These are phyloP conservation scores for Okamejei kenojei DNA, from an alignment of 2,797 vertebrate genomes.

Conservation along the genomic window DNA sequence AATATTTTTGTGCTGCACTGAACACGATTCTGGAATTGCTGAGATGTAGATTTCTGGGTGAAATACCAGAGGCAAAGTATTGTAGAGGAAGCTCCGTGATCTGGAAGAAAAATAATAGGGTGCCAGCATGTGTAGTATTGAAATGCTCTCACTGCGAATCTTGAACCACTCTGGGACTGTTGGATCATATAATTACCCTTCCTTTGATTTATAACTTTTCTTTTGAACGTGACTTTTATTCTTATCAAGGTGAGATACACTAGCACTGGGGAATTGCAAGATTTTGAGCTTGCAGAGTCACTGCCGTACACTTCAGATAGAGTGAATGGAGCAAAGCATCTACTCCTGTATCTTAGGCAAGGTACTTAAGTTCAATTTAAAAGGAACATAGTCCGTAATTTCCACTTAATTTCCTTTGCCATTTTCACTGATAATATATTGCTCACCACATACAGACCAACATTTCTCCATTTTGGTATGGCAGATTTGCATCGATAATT, in stretches of 20 bases:
- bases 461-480: not conserved
- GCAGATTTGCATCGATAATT: not conserved
- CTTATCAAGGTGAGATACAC: not conserved
- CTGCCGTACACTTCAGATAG: not conserved
- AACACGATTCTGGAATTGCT: not conserved
- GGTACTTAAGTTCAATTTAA: not conserved
- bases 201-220: slow-evolving; percentile 11
- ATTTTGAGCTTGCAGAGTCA: not conserved
- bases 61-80: not conserved
- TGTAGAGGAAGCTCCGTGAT: not conserved
- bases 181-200: not conserved
- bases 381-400: not conserved
- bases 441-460: not conserved
- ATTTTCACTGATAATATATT: not conserved
- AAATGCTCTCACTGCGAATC: not conserved
- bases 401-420: not conserved
- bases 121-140: not conserved
- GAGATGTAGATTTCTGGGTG: not conserved
- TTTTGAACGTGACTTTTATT: not conserved
- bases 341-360: not conserved
- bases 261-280: not conserved
- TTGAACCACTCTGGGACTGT: not conserved
- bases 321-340: not conserved
- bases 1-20: not conserved
- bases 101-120: not conserved